Conservation (phyloP, 1,140 invertebrate species). For the Tenebrio molitor region DNA sequence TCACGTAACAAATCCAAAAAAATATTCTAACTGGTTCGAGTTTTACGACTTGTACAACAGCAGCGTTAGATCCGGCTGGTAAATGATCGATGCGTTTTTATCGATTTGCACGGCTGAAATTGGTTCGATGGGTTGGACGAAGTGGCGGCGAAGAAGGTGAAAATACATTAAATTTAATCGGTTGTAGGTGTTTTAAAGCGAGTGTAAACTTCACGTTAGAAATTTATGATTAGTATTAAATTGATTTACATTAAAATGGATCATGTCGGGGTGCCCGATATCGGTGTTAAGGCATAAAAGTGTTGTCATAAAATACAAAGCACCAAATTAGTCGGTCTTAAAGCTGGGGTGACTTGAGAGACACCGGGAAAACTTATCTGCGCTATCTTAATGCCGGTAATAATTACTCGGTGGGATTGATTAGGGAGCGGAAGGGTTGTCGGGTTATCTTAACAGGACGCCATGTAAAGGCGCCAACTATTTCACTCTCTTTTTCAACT, state of each 20-base stretch:
- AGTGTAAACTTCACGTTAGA: neutral
- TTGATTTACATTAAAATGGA: constrained; percentile 17
- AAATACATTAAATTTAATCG: constrained; percentile 1
- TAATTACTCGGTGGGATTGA: constrained; percentile 47
- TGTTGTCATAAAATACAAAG: constrained; percentile 20
- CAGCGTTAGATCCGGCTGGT: neutral
- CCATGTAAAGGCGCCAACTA: constrained; percentile 43
- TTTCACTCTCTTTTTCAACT: neutral
- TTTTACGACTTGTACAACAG: neutral
- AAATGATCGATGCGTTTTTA: constrained; percentile 14
- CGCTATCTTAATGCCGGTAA: constrained; percentile 48
- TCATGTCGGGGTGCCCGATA: constrained; percentile 11
- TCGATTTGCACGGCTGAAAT: constrained; percentile 20
- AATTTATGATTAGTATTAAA: constrained; percentile 2
- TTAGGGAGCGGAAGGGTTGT: constrained; percentile 41
- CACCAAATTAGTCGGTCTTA: neutral
- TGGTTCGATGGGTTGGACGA: constrained; percentile 15
- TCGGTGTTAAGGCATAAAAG: constrained; percentile 2
- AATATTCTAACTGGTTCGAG: neutral
- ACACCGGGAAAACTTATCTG: constrained; percentile 3
- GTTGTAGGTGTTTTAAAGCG: constrained; percentile 4
- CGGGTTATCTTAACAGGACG: constrained; percentile 49
- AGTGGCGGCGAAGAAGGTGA: neutral
- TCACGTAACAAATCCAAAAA: too few relatives aligned
- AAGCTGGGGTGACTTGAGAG: neutral